phyloP scores from a whole-genome alignment of 1,140 invertebrate genomes.

The Drosophila sucinea region DNA sequence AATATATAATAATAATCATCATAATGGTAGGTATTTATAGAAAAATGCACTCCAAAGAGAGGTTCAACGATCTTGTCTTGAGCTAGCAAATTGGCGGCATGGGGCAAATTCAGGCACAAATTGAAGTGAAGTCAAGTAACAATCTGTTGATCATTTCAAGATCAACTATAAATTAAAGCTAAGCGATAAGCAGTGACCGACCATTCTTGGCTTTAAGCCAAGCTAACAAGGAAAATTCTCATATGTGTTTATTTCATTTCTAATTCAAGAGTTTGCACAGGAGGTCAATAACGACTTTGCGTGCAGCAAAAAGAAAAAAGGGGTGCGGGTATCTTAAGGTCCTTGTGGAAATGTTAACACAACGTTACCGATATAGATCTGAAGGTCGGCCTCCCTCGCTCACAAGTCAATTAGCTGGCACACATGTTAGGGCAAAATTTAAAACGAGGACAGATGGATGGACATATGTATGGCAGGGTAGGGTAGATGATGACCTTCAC shows the following conservation, averaged over 20 bases:
- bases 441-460: background rate
- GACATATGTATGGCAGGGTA: background rate
- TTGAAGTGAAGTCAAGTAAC: background rate
- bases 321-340: background rate
- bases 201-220: no score
- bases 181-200: no score
- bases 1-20: slow-evolving; percentile 40
- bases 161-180: no score
- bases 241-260: no score
- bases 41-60: slow-evolving; percentile 20
- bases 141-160: no score
- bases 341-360: background rate
- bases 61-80: slow-evolving; percentile 51
- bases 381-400: background rate
- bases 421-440: background rate
- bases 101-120: background rate
- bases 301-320: background rate
- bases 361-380: slow-evolving; percentile 5
- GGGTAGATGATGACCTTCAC: slow-evolving; percentile 30
- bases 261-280: no score
- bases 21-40: slow-evolving; percentile 49
- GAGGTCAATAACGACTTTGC: background rate
- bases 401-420: background rate
- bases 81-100: slow-evolving; percentile 39
- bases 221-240: no score